phyloP scores from a whole-genome alignment of 2,888 invertebrate species.

The Pediacus dermestoides region DNA sequence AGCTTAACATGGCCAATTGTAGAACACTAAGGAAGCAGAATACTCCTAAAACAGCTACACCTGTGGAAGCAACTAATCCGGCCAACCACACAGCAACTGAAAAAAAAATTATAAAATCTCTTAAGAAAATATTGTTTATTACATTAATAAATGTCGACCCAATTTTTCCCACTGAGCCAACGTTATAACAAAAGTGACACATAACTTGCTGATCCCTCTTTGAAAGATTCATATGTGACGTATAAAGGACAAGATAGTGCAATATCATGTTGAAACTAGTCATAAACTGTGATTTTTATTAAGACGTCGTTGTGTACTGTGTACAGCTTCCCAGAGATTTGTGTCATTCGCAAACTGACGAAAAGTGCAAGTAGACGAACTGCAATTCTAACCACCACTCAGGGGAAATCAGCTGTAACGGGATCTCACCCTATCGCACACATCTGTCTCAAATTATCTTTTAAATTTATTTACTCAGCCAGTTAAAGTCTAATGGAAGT shows the following conservation, averaged over 20 bases:
- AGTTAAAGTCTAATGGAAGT: too few species aligned
- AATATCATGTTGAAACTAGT: constrained; percentile 1
- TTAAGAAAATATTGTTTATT: constrained; percentile 14
- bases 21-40: constrained; percentile 77
- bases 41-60: constrained; percentile 69
- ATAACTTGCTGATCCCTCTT: too few species aligned
- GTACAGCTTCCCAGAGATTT: too few species aligned
- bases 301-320: constrained; percentile 3
- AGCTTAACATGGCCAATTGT: constrained; percentile 84
- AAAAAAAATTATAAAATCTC: constrained; percentile 31
- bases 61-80: constrained; percentile 73
- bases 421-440: constrained; percentile 12
- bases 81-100: constrained; percentile 79
- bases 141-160: too few species aligned
- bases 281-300: constrained; percentile 9
- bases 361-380: constrained; percentile 7
- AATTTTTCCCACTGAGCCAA: too few species aligned
- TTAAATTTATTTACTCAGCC: constrained; percentile 1
- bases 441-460: neutral
- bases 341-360: constrained; percentile 6
- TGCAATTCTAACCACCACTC: constrained; percentile 11
- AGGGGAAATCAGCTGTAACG: constrained; percentile 18
- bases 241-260: constrained; percentile 6
- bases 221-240: constrained; percentile 2
- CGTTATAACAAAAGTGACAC: too few species aligned